Evolutionary conservation across 1,140 invertebrate species (phyloP).

Genomic region (Neodiprion pinetum): DNA sequence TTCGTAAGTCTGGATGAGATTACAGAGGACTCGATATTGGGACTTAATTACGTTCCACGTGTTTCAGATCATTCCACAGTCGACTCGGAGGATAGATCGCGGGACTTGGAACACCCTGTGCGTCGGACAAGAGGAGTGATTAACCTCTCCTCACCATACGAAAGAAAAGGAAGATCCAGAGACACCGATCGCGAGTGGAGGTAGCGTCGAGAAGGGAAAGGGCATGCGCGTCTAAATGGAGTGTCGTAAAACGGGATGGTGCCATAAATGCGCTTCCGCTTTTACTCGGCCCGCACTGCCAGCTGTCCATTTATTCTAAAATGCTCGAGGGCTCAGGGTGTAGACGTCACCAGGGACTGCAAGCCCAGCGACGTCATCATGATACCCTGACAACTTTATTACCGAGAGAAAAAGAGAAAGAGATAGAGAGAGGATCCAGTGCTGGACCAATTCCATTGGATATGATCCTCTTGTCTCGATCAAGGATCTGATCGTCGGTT

Average conservation of each 20-base stretch:
- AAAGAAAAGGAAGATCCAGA: background rate
- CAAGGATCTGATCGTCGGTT: no score
- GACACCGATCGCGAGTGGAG: background rate
- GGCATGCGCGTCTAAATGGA: conserved; percentile 32
- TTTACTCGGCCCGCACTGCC: conserved; percentile 19
- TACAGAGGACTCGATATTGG: no score
- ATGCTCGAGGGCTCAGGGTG: background rate
- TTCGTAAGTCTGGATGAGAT: no score
- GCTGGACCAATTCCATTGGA: no score
- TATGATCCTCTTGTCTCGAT: no score
- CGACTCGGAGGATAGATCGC: no score
- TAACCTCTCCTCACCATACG: background rate
- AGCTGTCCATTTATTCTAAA: background rate
- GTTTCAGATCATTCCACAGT: no score
- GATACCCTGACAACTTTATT: conserved; percentile 49
- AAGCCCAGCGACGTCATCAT: background rate
- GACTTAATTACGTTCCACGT: no score
- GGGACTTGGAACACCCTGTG: no score
- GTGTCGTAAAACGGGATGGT: conserved; percentile 43
- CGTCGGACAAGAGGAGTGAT: background rate
- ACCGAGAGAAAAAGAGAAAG: conserved; percentile 34
- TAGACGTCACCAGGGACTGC: background rate
- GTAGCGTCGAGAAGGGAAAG: background rate
- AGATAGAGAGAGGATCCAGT: conserved; percentile 24
- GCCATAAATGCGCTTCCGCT: conserved; percentile 42